phyloP scores from a whole-genome alignment of 2,113 vertebrate species.

The Cyanoderma ruficeps region DNA sequence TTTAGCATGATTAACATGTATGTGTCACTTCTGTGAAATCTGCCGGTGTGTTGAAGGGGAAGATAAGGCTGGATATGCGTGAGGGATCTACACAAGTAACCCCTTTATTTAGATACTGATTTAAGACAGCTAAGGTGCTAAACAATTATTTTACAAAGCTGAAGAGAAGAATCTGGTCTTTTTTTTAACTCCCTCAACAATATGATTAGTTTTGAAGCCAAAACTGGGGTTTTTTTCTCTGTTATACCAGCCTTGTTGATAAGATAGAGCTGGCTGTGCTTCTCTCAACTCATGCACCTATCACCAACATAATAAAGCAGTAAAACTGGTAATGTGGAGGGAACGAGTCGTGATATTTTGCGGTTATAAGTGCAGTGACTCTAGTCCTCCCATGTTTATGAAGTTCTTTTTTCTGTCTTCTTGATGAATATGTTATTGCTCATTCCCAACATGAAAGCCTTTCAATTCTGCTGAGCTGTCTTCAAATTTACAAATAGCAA shows the following conservation, averaged over 20 bases:
- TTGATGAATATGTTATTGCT: conserved; percentile 26
- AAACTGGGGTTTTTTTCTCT: fast-evolving
- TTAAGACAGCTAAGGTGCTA: neutral
- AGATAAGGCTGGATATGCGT: neutral
- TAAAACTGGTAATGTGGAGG: neutral
- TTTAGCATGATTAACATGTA: neutral
- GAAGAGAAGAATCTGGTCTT: neutral
- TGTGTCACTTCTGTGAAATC: neutral
- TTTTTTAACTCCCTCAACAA: neutral
- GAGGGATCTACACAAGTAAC: neutral
- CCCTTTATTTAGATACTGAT: neutral
- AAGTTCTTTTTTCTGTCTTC: conserved; percentile 3
- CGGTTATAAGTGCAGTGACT: neutral
- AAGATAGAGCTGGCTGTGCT: neutral
- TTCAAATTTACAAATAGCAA: conserved; percentile 2
- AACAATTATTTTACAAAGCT: neutral
- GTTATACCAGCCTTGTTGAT: neutral
- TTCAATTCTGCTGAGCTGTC: neutral
- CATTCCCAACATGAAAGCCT: conserved; percentile 4
- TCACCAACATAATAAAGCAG: neutral
- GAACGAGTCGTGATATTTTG: neutral
- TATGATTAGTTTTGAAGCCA: neutral
- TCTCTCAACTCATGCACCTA: neutral
- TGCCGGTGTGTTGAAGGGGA: neutral
- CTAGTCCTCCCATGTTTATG: neutral